A percentile compares a stretch with the other conserved stretches of the same genome.
phyloP scores from a whole-genome alignment of 2,888 invertebrate species.

The Lithophane socia region DNA sequence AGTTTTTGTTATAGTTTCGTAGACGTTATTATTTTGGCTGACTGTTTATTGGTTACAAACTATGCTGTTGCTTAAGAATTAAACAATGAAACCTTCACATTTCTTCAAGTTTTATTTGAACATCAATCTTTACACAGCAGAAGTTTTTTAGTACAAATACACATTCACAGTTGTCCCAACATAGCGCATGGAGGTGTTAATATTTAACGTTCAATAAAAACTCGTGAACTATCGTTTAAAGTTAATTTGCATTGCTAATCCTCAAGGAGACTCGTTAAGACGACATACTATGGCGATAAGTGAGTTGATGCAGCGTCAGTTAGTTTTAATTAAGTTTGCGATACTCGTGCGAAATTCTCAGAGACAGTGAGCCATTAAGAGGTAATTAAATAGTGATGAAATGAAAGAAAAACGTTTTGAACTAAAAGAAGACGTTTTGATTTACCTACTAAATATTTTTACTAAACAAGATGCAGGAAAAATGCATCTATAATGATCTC shows the following conservation, averaged over 20 bases:
- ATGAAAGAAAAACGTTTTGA: background rate
- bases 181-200: conserved; percentile 31
- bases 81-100: conserved; percentile 32
- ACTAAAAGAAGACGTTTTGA: background rate
- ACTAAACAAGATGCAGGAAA: background rate
- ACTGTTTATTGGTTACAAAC: background rate
- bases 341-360: background rate
- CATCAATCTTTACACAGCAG: background rate
- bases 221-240: conserved; percentile 33
- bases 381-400: background rate
- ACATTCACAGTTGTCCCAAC: conserved; percentile 26
- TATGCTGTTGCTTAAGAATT: conserved; percentile 5
- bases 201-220: conserved; percentile 46
- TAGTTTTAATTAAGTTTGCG: conserved; percentile 30
- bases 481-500: background rate
- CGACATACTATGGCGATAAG: conserved; percentile 21
- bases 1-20: conserved; percentile 7
- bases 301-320: conserved; percentile 19
- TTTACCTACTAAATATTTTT: background rate
- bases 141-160: conserved; percentile 22
- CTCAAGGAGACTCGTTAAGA: conserved; percentile 40
- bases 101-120: conserved; percentile 12
- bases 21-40: conserved; percentile 17
- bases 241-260: conserved; percentile 50
- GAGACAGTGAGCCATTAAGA: background rate